Conservation (phyloP, 2,888 invertebrate species). For the Polyommatus iphigenia region DNA sequence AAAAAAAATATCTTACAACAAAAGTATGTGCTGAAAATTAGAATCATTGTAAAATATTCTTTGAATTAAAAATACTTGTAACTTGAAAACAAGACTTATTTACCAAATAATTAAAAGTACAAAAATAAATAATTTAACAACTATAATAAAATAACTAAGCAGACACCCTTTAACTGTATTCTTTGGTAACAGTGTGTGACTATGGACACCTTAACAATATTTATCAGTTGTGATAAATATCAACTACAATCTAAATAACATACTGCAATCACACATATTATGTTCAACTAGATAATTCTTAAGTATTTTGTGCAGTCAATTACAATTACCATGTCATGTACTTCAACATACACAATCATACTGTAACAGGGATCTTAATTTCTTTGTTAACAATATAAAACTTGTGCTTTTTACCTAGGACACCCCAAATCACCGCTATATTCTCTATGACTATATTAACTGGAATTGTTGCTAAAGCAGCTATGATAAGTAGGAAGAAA, state of each 20-base stretch:
- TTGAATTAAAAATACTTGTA: neutral
- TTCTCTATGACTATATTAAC: constrained; percentile 97
- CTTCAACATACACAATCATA: constrained; percentile 63
- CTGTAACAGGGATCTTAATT: constrained; percentile 84
- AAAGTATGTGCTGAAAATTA: neutral
- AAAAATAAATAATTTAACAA: constrained; percentile 39
- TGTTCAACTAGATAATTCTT: constrained; percentile 43
- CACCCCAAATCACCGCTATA: constrained; percentile 96
- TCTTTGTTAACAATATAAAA: constrained; percentile 99
- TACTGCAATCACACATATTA: constrained; percentile 47
- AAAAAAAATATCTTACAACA: neutral
- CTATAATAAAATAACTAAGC: constrained; percentile 35
- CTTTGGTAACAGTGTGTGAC: constrained; percentile 47
- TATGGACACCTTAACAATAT: constrained; percentile 40
- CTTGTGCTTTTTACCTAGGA: constrained; percentile 96
- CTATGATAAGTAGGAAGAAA: constrained; percentile 89
- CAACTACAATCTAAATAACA: constrained; percentile 33
- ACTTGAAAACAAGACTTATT: neutral
- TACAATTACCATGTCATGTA: constrained; percentile 50
- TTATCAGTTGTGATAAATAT: constrained; percentile 37
- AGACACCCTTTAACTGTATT: constrained; percentile 42
- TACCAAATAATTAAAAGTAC: constrained; percentile 29
- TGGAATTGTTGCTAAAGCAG: constrained; percentile 94
- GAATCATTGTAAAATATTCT: neutral
- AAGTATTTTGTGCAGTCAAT: constrained; percentile 66